Evolutionary conservation across 2,888 invertebrate species (phyloP), one percentile per base, ranked within the genome.

Genomic region (Penaeus monodon): DNA sequence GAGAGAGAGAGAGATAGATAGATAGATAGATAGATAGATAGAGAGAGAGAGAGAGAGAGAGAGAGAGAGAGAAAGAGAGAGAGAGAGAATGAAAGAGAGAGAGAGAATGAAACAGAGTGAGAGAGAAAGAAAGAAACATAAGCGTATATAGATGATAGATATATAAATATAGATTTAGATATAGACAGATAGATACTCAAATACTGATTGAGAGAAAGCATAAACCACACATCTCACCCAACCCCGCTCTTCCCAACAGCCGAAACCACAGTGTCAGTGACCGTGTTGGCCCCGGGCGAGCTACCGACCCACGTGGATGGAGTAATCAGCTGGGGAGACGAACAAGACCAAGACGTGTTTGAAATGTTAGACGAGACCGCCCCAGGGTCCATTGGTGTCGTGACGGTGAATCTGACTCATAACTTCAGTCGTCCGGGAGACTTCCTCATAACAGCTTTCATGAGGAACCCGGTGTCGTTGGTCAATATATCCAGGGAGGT

Each of bases 221-320:
- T 10, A 10, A 10, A 10, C n/a, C 27, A 20, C 29, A 22, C 24
- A 65, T 33, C 10, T 44, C 44, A 44, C 44, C 7, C 44, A 44
- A 8, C 44, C 0, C 10, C 44, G 44, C 44, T 44, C 64, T 10
- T 33, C 22, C 29, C 29, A 33, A 73, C 73, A 73, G 73, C 73
- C 38, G 73, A 73, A 29, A 73, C 73, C 29, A 38, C 20, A 12
- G 73, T 29, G n/a, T 22, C 38, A 10, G 29, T 73, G 20, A 38
- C 38, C 22, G 29, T 73, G 38, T 20, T 27, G 29, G 73, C 73
- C 22, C 27, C 73, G 38, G 29, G 73, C 22, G 73, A 73, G 29
- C 29, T 73, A 29, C 73, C 73, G 29, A 73, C 73, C 38, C n/a
- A 73, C 29, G 73, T 73, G 73, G 29, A n/a, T 17, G n/a, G n/a